Percentiles rank a stretch among this genome's conserved stretches.
Evolutionary conservation across 2,113 vertebrate genomes (phyloP).

Genomic region (Tyto alba): DNA sequence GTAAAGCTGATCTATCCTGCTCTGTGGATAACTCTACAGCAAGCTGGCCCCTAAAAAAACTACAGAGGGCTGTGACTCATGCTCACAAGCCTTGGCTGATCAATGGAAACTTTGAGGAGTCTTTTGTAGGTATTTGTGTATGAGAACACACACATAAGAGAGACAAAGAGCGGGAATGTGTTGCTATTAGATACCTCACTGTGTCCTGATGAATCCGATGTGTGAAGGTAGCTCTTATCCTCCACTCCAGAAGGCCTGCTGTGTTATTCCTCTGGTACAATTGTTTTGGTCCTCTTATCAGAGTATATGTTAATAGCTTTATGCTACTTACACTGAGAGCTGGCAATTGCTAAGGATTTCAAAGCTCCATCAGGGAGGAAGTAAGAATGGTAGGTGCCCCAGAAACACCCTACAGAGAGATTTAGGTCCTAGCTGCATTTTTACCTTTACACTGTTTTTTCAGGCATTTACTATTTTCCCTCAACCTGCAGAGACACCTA

Average conservation of each 20-base stretch:
- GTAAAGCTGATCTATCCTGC: background rate
- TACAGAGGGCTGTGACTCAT: background rate
- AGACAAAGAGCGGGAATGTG: background rate
- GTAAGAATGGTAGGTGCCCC: background rate
- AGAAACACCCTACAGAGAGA: background rate
- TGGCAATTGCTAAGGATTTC: conserved; percentile 23
- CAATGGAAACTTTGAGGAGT: background rate
- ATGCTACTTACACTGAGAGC: background rate
- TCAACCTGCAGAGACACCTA: background rate
- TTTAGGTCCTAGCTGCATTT: background rate
- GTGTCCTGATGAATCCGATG: background rate
- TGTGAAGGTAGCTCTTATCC: background rate
- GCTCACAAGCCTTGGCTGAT: background rate
- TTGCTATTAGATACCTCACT: conserved; percentile 20
- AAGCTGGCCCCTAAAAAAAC: background rate
- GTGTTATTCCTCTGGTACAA: background rate
- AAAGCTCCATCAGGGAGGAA: background rate
- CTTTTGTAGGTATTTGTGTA: conserved; percentile 8
- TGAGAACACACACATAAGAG: background rate
- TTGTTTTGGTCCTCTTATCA: conserved; percentile 22
- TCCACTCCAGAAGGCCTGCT: background rate
- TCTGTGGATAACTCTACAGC: background rate
- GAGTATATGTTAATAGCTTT: background rate
- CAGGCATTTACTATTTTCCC: background rate
- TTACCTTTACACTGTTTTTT: background rate